Evolutionary conservation across 2,797 vertebrate species (phyloP).

Genomic region (Thunnus albacares): DNA sequence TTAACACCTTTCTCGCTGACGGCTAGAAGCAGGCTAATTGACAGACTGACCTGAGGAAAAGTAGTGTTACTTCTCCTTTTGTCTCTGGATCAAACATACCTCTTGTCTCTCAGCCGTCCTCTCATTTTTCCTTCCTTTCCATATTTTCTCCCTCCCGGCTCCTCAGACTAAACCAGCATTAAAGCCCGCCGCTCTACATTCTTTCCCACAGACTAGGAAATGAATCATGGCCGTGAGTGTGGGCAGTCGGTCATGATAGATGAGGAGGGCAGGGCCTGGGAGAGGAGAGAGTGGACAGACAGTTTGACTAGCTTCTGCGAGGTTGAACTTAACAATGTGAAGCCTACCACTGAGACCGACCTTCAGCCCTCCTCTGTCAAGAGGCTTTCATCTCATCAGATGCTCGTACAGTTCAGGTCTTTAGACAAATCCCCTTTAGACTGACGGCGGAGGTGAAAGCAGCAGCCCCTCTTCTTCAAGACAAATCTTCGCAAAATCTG

Average conservation of each 20-base stretch:
- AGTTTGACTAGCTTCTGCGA: constrained; percentile 46
- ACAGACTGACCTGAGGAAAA: constrained; percentile 76
- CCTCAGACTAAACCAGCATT: not conserved
- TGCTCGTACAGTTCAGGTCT: constrained; percentile 16
- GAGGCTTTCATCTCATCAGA: constrained; percentile 60
- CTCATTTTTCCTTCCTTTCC: constrained; percentile 27
- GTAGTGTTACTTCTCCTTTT: constrained; percentile 56
- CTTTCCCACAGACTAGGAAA: constrained; percentile 32
- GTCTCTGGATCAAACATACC: constrained; percentile 66
- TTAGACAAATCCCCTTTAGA: constrained; percentile 16
- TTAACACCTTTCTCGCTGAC: constrained; percentile 46
- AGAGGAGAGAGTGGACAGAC: constrained; percentile 46
- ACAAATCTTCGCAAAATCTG: constrained; percentile 39
- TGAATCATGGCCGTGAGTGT: constrained; percentile 39
- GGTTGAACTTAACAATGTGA: constrained; percentile 61
- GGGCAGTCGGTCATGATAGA: constrained; percentile 57
- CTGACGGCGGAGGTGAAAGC: not conserved
- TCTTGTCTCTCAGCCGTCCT: constrained; percentile 40
- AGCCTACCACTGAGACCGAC: constrained; percentile 39
- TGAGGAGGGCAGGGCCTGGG: constrained; percentile 53
- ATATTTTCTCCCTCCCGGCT: not conserved
- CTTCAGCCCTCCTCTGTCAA: constrained; percentile 43
- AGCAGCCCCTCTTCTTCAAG: constrained; percentile 18
- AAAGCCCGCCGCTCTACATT: constrained; percentile 27
- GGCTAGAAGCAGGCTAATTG: constrained; percentile 74